Evolutionary conservation across 2,888 invertebrate species (phyloP).

Genomic region (Cryptophagus acutangulus): DNA sequence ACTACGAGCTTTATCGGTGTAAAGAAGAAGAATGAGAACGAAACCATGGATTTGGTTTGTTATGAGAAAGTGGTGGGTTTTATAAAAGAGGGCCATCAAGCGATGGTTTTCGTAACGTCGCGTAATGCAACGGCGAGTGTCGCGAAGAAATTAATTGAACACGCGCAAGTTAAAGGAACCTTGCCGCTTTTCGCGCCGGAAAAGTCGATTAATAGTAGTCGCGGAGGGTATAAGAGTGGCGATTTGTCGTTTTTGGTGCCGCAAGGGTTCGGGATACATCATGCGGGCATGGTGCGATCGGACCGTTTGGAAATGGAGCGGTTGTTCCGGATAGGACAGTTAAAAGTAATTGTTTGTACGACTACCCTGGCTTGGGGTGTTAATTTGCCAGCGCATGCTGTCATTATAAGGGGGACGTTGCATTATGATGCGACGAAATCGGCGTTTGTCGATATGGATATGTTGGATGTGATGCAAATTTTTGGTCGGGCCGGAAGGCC

Average conservation of each 20-base stretch:
- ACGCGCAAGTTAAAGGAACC: slow-evolving; percentile 72
- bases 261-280: slow-evolving; percentile 89
- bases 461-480: slow-evolving; percentile 96
- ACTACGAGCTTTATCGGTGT: slow-evolving; percentile 76
- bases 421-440: slow-evolving; percentile 96
- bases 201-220: slow-evolving; percentile 63
- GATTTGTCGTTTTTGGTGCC: slow-evolving; percentile 78
- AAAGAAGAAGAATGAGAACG: slow-evolving; percentile 48
- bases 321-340: slow-evolving; percentile 80
- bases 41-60: slow-evolving; percentile 86
- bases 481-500: slow-evolving; percentile 98
- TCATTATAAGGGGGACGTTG: slow-evolving; percentile 95
- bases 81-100: slow-evolving; percentile 84
- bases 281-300: slow-evolving; percentile 70
- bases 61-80: slow-evolving; percentile 86
- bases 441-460: slow-evolving; percentile 89
- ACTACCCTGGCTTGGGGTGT: slow-evolving; percentile 99
- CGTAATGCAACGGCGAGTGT: slow-evolving; percentile 91
- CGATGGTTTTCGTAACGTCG: slow-evolving; percentile 98
- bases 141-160: slow-evolving; percentile 77
- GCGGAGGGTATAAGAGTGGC: slow-evolving; percentile 72
- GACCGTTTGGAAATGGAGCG: slow-evolving; percentile 58
- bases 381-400: slow-evolving; percentile 97
- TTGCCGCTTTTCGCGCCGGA: slow-evolving; percentile 65
- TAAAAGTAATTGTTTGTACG: slow-evolving; percentile 90